Evolutionary conservation across 2,797 vertebrate species (phyloP), one percentile per base, ranked within the genome.

Genomic region (Oophaga sylvatica): DNA sequence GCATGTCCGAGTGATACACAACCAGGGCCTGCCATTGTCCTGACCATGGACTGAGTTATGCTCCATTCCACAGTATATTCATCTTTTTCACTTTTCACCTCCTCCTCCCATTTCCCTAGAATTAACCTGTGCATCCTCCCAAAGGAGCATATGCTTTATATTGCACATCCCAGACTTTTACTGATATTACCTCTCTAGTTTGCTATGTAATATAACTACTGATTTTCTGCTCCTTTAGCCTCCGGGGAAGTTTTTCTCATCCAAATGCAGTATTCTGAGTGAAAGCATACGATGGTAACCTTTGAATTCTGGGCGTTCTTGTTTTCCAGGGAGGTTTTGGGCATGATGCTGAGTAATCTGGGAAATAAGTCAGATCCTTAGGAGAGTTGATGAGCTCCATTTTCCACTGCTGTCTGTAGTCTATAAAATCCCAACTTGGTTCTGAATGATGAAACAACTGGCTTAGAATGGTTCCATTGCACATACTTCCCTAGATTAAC

Each of bases 261-360:
- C 68, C 68, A 84, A 76, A 45, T 68, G 60, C 53, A 81, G 41
- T 75, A 48, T 57, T 1, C 68, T 68, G 70, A 81, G 79, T 48
- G 22, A 77, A 86, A 70, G 82, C 83, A 86, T 59, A 78, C 22
- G 17, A 76, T 57, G 63, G 60, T 82, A 77, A 86, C 62, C 71
- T 89, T 83, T 89, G 41, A 77, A 63, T 81, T 59, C 73, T 78
- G 60, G 84, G 87, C 67, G 87, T 88, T 77, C 45, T 79, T 89
- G 85, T 78, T 89, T 78, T 83, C 73, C 71, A 65, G 62, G 73
- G 70, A 79, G 63, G n/a, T 56, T 70, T 80, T 89, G 80, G 88
- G 88, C 73, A 79, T 83, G 88, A 82, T 89, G 88, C 88, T 86
- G 84, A 86, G 41, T 89, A 89, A 89, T 89, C 80, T 89, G 88